These are phyloP conservation scores for Oophaga sylvatica DNA, from an alignment of 2,797 vertebrate genomes.

Conservation along the genomic window DNA sequence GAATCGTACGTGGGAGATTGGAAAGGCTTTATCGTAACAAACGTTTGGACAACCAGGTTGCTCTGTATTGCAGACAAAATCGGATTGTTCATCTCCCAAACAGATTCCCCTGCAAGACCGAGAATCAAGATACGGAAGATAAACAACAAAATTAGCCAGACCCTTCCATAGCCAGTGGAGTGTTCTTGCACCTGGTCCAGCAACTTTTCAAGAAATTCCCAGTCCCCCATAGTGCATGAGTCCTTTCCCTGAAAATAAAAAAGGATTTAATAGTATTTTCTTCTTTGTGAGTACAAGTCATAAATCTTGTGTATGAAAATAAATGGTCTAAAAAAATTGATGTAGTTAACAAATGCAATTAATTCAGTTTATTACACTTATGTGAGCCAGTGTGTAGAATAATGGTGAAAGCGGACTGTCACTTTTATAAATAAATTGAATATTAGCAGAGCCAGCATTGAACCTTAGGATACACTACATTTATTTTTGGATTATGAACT, in stretches of 20 bases:
- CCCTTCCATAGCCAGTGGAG: constrained; percentile 90
- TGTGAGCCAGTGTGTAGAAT: no score
- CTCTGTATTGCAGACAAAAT: constrained; percentile 90
- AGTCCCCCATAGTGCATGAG: constrained; percentile 86
- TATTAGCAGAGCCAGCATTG: no score
- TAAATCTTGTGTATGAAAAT: neutral
- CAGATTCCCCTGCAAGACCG: constrained; percentile 84
- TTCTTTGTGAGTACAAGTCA: neutral
- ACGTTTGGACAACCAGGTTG: constrained; percentile 95
- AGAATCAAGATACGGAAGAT: constrained; percentile 95
- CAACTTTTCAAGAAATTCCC: constrained; percentile 90
- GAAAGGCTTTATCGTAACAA: constrained; percentile 92
- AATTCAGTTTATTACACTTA: neutral
- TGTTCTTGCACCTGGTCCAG: constrained; percentile 94
- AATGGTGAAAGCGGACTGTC: no score
- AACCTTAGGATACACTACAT: neutral
- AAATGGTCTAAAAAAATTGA: neutral
- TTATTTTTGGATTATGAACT: neutral
- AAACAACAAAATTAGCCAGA: constrained; percentile 95
- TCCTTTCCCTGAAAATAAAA: constrained; percentile 28
- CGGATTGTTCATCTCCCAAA: constrained; percentile 95
- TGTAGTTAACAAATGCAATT: neutral
- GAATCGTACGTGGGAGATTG: constrained; percentile 93
- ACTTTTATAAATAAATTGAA: no score
- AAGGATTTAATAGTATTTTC: neutral